Percentiles rank a stretch among this genome's conserved stretches.
These are phyloP conservation scores for Drosophila fulvimacula DNA, from an alignment of 2,888 invertebrate species.

Conservation along the genomic window DNA sequence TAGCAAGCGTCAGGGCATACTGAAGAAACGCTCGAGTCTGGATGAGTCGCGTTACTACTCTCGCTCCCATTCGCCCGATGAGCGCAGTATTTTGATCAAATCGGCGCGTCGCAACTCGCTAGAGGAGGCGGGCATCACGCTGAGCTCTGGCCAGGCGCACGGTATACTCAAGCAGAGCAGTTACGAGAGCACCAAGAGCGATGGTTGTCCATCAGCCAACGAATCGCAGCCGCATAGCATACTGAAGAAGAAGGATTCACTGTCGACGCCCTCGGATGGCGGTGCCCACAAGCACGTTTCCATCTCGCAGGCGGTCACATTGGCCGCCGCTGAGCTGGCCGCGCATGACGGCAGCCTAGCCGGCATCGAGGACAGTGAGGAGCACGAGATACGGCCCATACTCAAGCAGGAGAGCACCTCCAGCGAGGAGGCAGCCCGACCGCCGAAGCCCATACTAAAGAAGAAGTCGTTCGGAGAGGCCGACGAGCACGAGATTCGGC, in stretches of 20 bases:
- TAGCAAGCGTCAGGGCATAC: conserved; percentile 90
- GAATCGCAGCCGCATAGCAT: conserved; percentile 89
- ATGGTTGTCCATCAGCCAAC: conserved; percentile 87
- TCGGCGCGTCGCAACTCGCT: conserved; percentile 84
- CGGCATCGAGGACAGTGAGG: conserved; percentile 62
- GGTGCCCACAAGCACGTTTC: conserved; percentile 84
- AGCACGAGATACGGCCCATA: conserved; percentile 91
- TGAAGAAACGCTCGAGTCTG: conserved; percentile 93
- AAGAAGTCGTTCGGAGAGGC: conserved; percentile 92
- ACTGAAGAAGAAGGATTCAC: conserved; percentile 87
- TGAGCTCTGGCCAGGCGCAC: conserved; percentile 84
- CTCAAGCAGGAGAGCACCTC: conserved; percentile 91
- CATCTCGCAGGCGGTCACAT: conserved; percentile 84
- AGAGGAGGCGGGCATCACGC: conserved; percentile 78
- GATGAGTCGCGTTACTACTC: conserved; percentile 87
- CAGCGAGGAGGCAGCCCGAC: conserved; percentile 83
- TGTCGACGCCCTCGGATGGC: conserved; percentile 84
- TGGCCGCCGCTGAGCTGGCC: conserved; percentile 85
- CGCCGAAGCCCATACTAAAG: conserved; percentile 92
- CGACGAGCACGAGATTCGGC: conserved; percentile 90
- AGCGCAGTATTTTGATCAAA: conserved; percentile 84
- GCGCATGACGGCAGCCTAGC: conserved; percentile 80
- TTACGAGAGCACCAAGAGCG: conserved; percentile 87
- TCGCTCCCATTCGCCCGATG: conserved; percentile 85
- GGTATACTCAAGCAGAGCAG: conserved; percentile 93